These are phyloP conservation scores for Copidosoma floridanum DNA, from an alignment of 1,140 invertebrate species.

Conservation along the genomic window DNA sequence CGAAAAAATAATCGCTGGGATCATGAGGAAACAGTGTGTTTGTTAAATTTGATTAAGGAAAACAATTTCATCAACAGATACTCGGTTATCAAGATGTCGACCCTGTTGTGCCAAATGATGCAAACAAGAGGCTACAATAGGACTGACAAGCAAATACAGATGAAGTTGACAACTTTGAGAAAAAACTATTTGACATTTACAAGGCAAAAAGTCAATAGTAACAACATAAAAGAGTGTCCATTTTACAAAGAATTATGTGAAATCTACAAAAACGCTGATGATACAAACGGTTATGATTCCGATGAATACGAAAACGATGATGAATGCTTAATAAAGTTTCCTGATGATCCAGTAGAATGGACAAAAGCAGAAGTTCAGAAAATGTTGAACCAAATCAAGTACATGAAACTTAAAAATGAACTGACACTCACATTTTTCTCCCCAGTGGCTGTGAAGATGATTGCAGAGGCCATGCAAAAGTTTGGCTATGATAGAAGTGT, in stretches of 20 bases:
- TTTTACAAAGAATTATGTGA: conserved; percentile 34
- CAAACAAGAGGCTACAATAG: conserved; percentile 29
- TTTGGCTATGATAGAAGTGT: conserved; percentile 26
- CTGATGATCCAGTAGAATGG: conserved; percentile 26
- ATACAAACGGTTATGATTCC: conserved; percentile 24
- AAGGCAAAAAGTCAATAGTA: conserved; percentile 17
- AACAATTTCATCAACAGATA: conserved; percentile 34
- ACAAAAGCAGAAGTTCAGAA: conserved; percentile 31
- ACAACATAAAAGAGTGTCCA: conserved; percentile 23
- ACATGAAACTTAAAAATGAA: conserved; percentile 30
- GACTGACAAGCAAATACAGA: conserved; percentile 33
- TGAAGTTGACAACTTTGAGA: conserved; percentile 36
- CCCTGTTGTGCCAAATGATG: conserved; percentile 29
- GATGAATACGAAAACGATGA: conserved; percentile 22
- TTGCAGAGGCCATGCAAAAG: conserved; percentile 29
- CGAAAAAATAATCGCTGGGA: conserved; percentile 33
- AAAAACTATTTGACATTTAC: conserved; percentile 29
- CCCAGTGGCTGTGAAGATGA: conserved; percentile 25
- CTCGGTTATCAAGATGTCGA: conserved; percentile 31
- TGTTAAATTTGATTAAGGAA: conserved; percentile 36
- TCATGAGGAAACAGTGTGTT: conserved; percentile 32
- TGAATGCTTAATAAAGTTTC: conserved; percentile 27
- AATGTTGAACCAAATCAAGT: conserved; percentile 30
- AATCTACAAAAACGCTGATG: conserved; percentile 27
- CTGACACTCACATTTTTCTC: conserved; percentile 28